Evolutionary conservation across 1,140 invertebrate species (phyloP).

Genomic region (Leguminivora glycinivorella): DNA sequence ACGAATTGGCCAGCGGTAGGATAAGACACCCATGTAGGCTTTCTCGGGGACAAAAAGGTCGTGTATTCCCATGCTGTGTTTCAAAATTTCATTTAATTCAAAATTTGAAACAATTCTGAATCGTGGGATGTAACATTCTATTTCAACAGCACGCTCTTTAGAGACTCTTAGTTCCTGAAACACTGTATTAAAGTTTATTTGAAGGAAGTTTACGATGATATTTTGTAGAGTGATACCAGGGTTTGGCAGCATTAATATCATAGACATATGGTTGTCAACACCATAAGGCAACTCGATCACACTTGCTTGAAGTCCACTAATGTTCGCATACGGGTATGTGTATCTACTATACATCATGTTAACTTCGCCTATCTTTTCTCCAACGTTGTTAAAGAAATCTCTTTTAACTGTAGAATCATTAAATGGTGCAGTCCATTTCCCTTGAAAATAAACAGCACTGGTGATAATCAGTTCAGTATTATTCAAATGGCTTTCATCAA

Average conservation of each 20-base stretch:
- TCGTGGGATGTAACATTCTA: background rate
- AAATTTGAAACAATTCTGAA: constrained; percentile 81
- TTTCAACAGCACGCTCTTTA: background rate
- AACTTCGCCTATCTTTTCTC: constrained; percentile 75
- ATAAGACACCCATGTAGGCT: constrained; percentile 75
- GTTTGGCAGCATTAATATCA: constrained; percentile 84
- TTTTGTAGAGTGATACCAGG: constrained; percentile 70
- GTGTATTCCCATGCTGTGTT: constrained; percentile 81
- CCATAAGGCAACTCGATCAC: constrained; percentile 87
- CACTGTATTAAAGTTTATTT: constrained; percentile 78
- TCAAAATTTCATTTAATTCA: constrained; percentile 80
- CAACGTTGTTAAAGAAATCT: constrained; percentile 78
- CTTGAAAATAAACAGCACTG: constrained; percentile 91
- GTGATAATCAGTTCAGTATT: constrained; percentile 84
- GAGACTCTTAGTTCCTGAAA: constrained; percentile 62
- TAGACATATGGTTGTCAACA: constrained; percentile 81
- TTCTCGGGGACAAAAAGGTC: constrained; percentile 82
- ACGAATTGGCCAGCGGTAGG: constrained; percentile 68
- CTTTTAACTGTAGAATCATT: constrained; percentile 80
- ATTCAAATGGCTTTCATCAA: constrained; percentile 72
- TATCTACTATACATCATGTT: constrained; percentile 83
- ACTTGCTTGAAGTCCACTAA: constrained; percentile 80
- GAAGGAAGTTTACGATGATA: constrained; percentile 78
- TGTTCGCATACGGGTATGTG: constrained; percentile 77
- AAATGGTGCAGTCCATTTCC: constrained; percentile 87